Percentiles rank a stretch among this genome's conserved stretches.
Conservation (phyloP, 2,888 invertebrate genomes). For the Ceraclea dissimilis region DNA sequence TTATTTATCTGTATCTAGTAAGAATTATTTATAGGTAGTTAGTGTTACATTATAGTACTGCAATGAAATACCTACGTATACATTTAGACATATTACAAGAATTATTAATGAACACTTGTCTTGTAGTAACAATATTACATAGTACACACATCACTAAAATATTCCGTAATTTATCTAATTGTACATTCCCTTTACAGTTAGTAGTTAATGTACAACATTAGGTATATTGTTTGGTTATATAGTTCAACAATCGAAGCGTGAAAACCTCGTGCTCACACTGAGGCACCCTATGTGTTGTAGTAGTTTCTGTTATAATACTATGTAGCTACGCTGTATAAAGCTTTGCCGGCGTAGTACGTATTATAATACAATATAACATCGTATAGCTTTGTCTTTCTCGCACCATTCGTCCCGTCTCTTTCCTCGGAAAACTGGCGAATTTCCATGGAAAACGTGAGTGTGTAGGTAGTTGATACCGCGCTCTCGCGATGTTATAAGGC, state of each 20-base stretch:
- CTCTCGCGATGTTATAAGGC: slow-evolving; percentile 15
- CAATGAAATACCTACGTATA: too few relatives aligned
- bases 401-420: slow-evolving; percentile 8
- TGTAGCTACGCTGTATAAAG: too few relatives aligned
- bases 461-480: slow-evolving; percentile 21
- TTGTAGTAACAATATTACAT: too few relatives aligned
- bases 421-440: slow-evolving; percentile 14
- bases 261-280: background rate
- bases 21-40: too few relatives aligned
- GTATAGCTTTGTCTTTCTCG: slow-evolving; percentile 7
- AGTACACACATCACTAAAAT: background rate
- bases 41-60: too few relatives aligned
- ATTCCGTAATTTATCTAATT: background rate
- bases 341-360: too few relatives aligned
- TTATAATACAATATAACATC: too few relatives aligned
- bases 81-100: too few relatives aligned
- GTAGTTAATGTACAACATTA: background rate
- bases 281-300: background rate
- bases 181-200: background rate
- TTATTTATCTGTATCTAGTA: too few relatives aligned
- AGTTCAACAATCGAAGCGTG: background rate
- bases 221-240: background rate
- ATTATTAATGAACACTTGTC: too few relatives aligned
- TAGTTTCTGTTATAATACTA: too few relatives aligned
- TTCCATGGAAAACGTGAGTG: slow-evolving; percentile 11